These are phyloP conservation scores for Pollenia amentaria DNA, from an alignment of 2,888 invertebrate species.

Conservation along the genomic window DNA sequence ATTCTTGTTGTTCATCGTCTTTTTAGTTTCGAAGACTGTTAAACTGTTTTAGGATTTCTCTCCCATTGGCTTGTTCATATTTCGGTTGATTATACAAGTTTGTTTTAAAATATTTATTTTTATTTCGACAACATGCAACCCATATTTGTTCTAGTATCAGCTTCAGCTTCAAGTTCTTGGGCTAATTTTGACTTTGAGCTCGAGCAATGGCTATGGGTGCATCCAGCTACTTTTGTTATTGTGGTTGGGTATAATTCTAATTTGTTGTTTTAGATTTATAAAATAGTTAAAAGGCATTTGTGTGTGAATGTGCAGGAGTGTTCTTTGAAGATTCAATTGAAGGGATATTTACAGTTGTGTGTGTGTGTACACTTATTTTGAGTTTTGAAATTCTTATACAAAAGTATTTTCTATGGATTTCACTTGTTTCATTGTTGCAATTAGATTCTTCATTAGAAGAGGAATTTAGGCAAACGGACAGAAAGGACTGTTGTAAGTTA, in stretches of 20 bases:
- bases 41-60: neutral
- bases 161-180: neutral
- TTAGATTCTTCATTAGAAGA: constrained; percentile 46
- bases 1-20: neutral
- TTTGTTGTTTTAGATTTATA: constrained; percentile 40
- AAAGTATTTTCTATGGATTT: constrained; percentile 52
- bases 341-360: neutral
- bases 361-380: constrained; percentile 14
- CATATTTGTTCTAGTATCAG: neutral
- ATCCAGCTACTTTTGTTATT: constrained; percentile 8
- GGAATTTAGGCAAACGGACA: neutral
- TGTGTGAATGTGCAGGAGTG: neutral
- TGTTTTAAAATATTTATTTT: neutral
- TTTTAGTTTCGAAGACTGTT: constrained; percentile 21
- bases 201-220: neutral
- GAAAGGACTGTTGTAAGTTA: neutral
- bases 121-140: constrained; percentile 10
- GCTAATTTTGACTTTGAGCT: constrained; percentile 23
- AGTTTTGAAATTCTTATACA: constrained; percentile 26
- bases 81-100: constrained; percentile 6
- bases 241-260: constrained; percentile 12
- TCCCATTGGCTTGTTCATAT: neutral
- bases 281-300: constrained; percentile 21
- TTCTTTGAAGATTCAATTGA: neutral
- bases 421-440: constrained; percentile 63